Evolutionary conservation across 2,113 vertebrate species (phyloP).

Genomic region (Acrocephalus arundinaceus): DNA sequence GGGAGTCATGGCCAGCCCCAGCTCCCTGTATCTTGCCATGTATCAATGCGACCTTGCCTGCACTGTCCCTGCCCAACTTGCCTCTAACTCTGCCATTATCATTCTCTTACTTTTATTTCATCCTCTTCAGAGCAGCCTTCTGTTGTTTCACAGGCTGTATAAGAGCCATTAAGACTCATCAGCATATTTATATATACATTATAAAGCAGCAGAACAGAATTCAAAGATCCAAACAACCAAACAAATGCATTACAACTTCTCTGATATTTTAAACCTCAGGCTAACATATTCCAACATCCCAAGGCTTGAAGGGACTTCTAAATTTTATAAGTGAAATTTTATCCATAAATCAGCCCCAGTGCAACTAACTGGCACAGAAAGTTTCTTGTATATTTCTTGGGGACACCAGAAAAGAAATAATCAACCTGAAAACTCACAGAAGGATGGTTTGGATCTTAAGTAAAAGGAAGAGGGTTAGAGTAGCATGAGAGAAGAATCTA

Average conservation of each 20-base stretch:
- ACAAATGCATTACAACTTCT: background rate
- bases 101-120: background rate
- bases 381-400: background rate
- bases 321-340: background rate
- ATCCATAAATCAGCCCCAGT: background rate
- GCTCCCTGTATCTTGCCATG: accelerated
- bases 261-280: background rate
- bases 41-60: background rate
- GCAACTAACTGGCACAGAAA: background rate
- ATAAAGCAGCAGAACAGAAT: background rate
- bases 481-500: background rate
- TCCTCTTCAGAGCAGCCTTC: background rate
- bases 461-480: background rate
- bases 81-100: background rate
- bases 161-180: background rate
- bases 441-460: background rate
- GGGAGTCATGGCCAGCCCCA: accelerated
- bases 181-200: background rate
- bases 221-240: background rate
- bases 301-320: background rate
- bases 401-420: background rate
- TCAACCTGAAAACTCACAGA: background rate
- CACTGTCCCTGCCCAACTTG: background rate
- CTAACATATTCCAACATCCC: background rate
- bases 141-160: background rate